A percentile compares a stretch with the other conserved stretches of the same genome.
These are phyloP conservation scores for Oreochromis tanganicae DNA, from an alignment of 2,113 vertebrate species.

Conservation along the genomic window DNA sequence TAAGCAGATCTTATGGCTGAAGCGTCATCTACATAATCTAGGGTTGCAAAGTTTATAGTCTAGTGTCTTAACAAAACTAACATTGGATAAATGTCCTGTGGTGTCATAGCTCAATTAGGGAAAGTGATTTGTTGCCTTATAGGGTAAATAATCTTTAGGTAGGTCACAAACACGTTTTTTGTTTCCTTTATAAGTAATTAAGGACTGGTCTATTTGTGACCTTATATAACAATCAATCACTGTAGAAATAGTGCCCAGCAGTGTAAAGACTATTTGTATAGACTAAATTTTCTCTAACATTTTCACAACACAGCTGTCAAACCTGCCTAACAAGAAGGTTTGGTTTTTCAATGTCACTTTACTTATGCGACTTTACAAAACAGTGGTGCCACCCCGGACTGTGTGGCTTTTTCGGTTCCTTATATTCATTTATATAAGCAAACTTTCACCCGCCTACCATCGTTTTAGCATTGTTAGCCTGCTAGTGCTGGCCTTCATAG, in stretches of 20 bases:
- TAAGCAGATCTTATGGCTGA: conserved; percentile 10
- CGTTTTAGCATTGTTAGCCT: neutral
- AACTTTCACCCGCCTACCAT: neutral
- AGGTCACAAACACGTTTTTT: neutral
- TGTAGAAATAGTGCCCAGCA: neutral
- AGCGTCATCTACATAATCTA: neutral
- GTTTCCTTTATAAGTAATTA: neutral
- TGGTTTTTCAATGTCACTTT: neutral
- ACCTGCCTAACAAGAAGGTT: neutral
- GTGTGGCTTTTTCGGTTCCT: neutral
- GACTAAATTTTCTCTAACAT: neutral
- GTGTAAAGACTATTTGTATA: neutral
- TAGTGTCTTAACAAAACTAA: neutral
- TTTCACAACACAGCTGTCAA: neutral
- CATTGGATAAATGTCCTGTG: neutral
- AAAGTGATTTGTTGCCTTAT: neutral
- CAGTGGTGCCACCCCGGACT: neutral
- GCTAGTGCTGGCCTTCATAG: neutral
- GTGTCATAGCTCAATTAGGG: neutral
- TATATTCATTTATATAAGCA: neutral
- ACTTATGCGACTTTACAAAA: neutral
- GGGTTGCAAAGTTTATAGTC: conserved; percentile 28
- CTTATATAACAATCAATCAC: neutral
- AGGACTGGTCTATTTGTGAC: neutral
- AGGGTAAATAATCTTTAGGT: accelerated